A percentile compares a stretch with the other conserved stretches of the same genome.
phyloP scores from a whole-genome alignment of 2,113 vertebrate genomes.

The Corydoras sp. region DNA sequence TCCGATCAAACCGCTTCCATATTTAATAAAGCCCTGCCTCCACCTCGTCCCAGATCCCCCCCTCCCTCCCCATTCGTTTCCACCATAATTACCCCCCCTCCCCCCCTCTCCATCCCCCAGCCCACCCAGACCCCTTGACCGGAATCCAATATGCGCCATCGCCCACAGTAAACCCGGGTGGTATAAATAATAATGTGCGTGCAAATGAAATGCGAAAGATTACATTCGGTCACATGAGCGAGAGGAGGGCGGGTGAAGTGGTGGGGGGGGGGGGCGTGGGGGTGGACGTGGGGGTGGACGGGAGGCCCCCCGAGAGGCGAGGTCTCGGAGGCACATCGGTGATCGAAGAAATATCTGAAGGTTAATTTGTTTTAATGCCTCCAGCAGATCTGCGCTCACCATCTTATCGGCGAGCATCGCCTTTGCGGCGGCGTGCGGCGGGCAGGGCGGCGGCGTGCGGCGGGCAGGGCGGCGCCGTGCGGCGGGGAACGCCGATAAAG shows the following conservation, averaged over 20 bases:
- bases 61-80: constrained; percentile 49
- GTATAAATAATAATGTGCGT: constrained; percentile 58
- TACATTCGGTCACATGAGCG: constrained; percentile 52
- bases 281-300: constrained; percentile 19
- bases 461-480: too few relatives aligned
- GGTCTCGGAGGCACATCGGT: constrained; percentile 20
- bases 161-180: constrained; percentile 46
- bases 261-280: constrained; percentile 27
- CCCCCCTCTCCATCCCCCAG: constrained; percentile 20
- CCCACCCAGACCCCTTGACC: constrained; percentile 42
- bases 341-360: constrained; percentile 54
- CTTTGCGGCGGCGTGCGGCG: constrained; percentile 39
- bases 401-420: constrained; percentile 48
- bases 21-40: constrained; percentile 53
- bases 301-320: constrained; percentile 19
- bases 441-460: not conserved
- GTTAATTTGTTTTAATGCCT: constrained; percentile 61
- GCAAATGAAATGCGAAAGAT: constrained; percentile 57
- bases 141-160: constrained; percentile 53
- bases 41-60: constrained; percentile 38
- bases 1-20: constrained; percentile 52
- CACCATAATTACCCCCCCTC: constrained; percentile 50
- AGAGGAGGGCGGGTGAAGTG: constrained; percentile 14
- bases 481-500: constrained; percentile 44
- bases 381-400: constrained; percentile 49